These are phyloP conservation scores for Sinotaia quadrata DNA, from an alignment of 2,888 invertebrate species.

Conservation along the genomic window DNA sequence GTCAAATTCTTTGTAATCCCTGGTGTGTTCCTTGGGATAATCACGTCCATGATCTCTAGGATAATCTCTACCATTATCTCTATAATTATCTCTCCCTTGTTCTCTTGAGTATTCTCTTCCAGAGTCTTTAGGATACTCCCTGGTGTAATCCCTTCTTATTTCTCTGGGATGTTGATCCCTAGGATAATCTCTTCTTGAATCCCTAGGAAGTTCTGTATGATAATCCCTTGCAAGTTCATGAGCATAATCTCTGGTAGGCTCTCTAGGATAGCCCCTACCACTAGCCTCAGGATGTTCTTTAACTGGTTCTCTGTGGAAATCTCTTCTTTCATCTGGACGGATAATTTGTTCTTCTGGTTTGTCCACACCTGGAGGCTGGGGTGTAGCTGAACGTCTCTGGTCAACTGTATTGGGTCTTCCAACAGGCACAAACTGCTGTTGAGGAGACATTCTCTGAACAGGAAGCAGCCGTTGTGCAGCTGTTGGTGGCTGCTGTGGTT, in stretches of 20 bases:
- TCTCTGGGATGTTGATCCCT: conserved; percentile 28
- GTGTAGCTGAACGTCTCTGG: conserved; percentile 13
- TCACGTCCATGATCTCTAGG: conserved; percentile 3
- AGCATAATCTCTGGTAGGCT: conserved; percentile 7
- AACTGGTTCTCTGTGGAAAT: conserved; percentile 12
- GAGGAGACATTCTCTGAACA: background rate
- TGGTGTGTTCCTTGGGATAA: conserved; percentile 4
- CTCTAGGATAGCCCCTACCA: conserved; percentile 9
- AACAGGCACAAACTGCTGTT: background rate
- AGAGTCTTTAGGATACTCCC: conserved; percentile 4
- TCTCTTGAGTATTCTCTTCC: conserved; percentile 21
- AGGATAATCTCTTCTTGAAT: conserved; percentile 1
- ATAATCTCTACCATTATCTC: conserved; percentile 18
- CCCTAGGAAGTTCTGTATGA: conserved; percentile 4
- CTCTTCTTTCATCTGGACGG: conserved; percentile 6
- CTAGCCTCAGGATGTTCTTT: conserved; percentile 3
- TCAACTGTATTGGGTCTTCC: background rate
- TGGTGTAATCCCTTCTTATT: conserved; percentile 10
- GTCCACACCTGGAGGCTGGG: conserved; percentile 19
- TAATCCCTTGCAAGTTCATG: conserved; percentile 9
- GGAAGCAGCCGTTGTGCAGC: conserved; percentile 2
- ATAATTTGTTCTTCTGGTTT: background rate
- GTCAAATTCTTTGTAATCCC: conserved; percentile 3
- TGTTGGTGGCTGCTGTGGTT: conserved; percentile 1
- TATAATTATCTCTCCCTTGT: conserved; percentile 13